phyloP scores from a whole-genome alignment of 1,140 invertebrate species.

The Drosophila lowei region DNA sequence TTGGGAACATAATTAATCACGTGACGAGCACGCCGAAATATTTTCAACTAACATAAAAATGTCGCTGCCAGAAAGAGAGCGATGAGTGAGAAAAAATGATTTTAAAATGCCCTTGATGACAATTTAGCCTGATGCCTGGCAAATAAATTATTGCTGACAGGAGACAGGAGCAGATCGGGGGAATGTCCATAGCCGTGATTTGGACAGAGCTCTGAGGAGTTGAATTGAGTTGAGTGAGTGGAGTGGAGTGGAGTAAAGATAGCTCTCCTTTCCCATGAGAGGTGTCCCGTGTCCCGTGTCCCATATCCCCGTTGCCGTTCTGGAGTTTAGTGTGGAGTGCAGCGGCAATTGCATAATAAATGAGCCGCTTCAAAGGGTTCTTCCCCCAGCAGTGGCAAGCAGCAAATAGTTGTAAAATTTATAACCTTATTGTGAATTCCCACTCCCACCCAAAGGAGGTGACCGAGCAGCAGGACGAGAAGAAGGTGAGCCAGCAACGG shows the following conservation, averaged over 20 bases:
- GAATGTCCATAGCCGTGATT: conserved; percentile 29
- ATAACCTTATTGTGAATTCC: conserved; percentile 74
- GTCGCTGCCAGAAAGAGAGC: conserved; percentile 6
- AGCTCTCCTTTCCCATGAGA: conserved; percentile 1
- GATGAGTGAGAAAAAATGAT: conserved; percentile 46
- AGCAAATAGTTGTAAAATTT: conserved; percentile 60
- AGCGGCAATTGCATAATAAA: conserved; percentile 76
- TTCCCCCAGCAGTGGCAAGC: neutral
- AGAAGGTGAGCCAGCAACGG: conserved; percentile 61
- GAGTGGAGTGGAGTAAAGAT: neutral
- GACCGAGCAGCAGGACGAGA: conserved; percentile 19
- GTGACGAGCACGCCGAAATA: conserved; percentile 49
- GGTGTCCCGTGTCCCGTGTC: neutral
- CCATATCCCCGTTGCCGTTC: neutral
- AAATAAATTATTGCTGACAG: conserved; percentile 62
- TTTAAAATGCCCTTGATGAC: conserved; percentile 69
- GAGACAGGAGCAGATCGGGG: conserved; percentile 12
- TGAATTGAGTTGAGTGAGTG: neutral
- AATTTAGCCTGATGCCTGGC: conserved; percentile 61
- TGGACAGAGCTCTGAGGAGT: neutral
- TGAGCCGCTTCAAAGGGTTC: conserved; percentile 57
- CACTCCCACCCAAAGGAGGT: neutral
- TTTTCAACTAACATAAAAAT: conserved; percentile 51
- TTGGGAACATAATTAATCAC: conserved; percentile 54
- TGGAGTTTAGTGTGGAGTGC: conserved; percentile 11